Conservation (phyloP, 2,888 invertebrate species). For the Drosophila seclusa region DNA sequence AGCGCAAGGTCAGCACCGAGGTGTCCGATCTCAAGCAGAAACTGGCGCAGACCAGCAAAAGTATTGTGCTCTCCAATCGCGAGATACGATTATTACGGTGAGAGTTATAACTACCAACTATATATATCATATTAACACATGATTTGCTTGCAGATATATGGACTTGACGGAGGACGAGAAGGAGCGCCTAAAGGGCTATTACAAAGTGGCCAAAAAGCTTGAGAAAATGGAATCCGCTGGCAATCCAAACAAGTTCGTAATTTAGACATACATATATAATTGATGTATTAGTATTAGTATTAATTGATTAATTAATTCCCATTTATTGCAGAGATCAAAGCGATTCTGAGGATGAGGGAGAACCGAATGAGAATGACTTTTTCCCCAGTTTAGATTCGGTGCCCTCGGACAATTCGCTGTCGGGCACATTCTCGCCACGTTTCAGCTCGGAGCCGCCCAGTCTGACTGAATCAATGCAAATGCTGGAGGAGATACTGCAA, state of each 20-base stretch:
- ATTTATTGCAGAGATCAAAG: constrained; percentile 87
- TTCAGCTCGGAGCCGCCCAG: constrained; percentile 92
- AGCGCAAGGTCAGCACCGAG: constrained; percentile 95
- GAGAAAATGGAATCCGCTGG: constrained; percentile 94
- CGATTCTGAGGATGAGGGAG: constrained; percentile 90
- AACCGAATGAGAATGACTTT: constrained; percentile 88
- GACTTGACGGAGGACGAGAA: constrained; percentile 96
- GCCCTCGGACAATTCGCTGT: constrained; percentile 89
- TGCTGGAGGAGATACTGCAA: constrained; percentile 93
- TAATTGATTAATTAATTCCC: neutral
- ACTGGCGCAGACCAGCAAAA: constrained; percentile 92
- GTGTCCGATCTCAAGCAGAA: constrained; percentile 94
- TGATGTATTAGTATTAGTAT: neutral
- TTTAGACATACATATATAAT: too few species aligned
- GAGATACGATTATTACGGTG: constrained; percentile 93
- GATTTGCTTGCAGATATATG: constrained; percentile 88
- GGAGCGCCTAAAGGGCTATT: constrained; percentile 94
- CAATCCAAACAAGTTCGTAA: constrained; percentile 87
- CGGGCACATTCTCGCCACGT: constrained; percentile 89
- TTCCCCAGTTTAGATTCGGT: constrained; percentile 93
- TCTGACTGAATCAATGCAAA: constrained; percentile 94
- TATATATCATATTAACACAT: neutral
- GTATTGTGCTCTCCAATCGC: constrained; percentile 95
- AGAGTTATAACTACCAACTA: constrained; percentile 11
- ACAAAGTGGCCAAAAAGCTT: constrained; percentile 96